Percentiles rank a stretch among this genome's conserved stretches.
These are phyloP conservation scores for Leptinotarsa texana DNA, from an alignment of 1,140 invertebrate species.

Conservation along the genomic window DNA sequence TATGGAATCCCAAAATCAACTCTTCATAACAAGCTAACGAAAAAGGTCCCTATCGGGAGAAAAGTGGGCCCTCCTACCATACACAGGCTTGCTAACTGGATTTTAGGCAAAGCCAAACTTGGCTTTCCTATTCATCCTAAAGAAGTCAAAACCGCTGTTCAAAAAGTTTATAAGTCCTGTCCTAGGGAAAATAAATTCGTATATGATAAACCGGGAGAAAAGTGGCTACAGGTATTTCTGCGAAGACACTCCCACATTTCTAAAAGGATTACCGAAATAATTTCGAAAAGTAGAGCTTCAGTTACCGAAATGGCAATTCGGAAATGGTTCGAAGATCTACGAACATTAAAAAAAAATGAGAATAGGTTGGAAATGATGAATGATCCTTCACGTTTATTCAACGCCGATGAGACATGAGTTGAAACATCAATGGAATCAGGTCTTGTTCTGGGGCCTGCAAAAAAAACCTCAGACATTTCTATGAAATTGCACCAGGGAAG, in stretches of 20 bases:
- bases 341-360: neutral
- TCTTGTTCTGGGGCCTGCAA: conserved; percentile 44
- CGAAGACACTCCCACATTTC: neutral
- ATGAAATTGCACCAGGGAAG: conserved; percentile 36
- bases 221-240: conserved; percentile 35
- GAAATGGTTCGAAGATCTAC: neutral
- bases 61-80: conserved; percentile 45
- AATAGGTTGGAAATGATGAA: conserved; percentile 16
- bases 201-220: conserved; percentile 41
- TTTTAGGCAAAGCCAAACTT: conserved; percentile 47
- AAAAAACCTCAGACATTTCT: conserved; percentile 40
- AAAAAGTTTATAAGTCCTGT: too few species aligned
- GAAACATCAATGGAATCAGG: conserved; percentile 45
- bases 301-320: conserved; percentile 9
- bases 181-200: conserved; percentile 46
- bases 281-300: neutral
- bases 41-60: conserved; percentile 39
- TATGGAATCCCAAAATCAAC: conserved; percentile 49
- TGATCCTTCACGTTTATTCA: conserved; percentile 46
- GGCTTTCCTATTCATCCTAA: conserved; percentile 52
- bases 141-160: conserved; percentile 50
- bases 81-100: conserved; percentile 46
- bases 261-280: neutral
- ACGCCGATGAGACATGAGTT: conserved; percentile 54
- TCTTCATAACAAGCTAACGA: conserved; percentile 45